Evolutionary conservation across 2,797 vertebrate species (phyloP), one percentile per base, ranked within the genome.

Genomic region (Caiman crocodilus): DNA sequence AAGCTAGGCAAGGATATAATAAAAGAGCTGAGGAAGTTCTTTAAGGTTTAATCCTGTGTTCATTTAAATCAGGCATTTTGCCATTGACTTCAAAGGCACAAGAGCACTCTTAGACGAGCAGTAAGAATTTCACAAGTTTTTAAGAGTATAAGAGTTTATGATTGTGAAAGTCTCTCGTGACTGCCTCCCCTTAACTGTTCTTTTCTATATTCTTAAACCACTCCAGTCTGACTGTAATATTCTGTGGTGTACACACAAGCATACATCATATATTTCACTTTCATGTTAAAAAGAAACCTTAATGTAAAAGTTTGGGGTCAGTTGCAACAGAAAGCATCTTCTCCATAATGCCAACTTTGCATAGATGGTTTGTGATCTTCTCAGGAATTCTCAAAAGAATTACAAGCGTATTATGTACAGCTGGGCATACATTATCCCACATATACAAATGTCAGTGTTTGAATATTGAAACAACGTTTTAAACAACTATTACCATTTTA

Each of bases 401-500:
- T 85, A 94, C 81, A 93, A 90, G 82, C 76, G 95, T 91, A 92
- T 96, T 97, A 96, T 93, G 92, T 82, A 88, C 88, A 92, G 89
- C 89, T 87, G 93, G 94, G 88, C 69, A 91, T 94, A 78, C 74
- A 93, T 94, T 94, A 94, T 76, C 87, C 84, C 82, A 96, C 93
- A 88, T 76, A 84, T 82, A 94, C 92, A 10, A 50, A 50, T 30
- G 89, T 6, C 28, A 92, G 78, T 93, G 94, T 95, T 82, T 92
- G 26, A 87, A 95, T 90, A 85, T 57, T 61, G 89, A 93, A 94
- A 94, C 87, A 94, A 93, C 77, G 76, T 82, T 93, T 91, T 82
- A 95, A 69, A 95, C 86, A 90, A 58, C 55, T 85, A 65, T 83
- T 71, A 71, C 90, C 82, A 77, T 32, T 79, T 26, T 60, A 89